Conservation (phyloP, 1,140 invertebrate species). For the Epicauta chinensis region DNA sequence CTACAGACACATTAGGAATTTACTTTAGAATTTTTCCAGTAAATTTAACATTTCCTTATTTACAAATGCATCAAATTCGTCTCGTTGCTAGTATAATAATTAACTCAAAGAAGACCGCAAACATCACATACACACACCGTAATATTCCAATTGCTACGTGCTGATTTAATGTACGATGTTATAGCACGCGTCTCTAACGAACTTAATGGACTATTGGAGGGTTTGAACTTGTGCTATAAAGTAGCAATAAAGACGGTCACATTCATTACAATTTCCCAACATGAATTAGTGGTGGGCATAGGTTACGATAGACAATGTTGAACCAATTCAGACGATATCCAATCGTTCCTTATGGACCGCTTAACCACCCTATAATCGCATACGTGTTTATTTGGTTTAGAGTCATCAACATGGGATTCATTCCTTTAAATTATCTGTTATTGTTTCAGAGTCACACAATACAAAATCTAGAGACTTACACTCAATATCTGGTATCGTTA, state of each 20-base stretch:
- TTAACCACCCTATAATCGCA: constrained; percentile 27
- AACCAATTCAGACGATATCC: constrained; percentile 9
- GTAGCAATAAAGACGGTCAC: constrained; percentile 16
- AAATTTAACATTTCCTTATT: too few relatives aligned
- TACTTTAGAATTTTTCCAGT: too few relatives aligned
- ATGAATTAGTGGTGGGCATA: constrained; percentile 17
- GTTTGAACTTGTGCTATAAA: constrained; percentile 10
- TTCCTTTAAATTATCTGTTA: constrained; percentile 28
- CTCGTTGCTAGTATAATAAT: too few relatives aligned
- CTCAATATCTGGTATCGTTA: constrained; percentile 67
- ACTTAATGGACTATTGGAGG: constrained; percentile 14
- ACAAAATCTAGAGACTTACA: constrained; percentile 62
- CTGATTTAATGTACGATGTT: constrained; percentile 13
- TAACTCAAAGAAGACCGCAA: background rate
- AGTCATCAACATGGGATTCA: constrained; percentile 20
- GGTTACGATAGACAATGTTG: constrained; percentile 2
- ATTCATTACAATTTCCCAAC: constrained; percentile 24
- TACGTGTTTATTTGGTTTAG: constrained; percentile 21
- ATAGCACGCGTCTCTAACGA: constrained; percentile 9
- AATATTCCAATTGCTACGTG: constrained; percentile 14
- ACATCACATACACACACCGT: constrained; percentile 6
- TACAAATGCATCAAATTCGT: too few relatives aligned
- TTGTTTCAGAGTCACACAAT: constrained; percentile 63
- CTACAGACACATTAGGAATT: too few relatives aligned
- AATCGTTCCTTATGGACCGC: constrained; percentile 24